Evolutionary conservation across 2,797 vertebrate species (phyloP).

Genomic region (Alectoris magna): DNA sequence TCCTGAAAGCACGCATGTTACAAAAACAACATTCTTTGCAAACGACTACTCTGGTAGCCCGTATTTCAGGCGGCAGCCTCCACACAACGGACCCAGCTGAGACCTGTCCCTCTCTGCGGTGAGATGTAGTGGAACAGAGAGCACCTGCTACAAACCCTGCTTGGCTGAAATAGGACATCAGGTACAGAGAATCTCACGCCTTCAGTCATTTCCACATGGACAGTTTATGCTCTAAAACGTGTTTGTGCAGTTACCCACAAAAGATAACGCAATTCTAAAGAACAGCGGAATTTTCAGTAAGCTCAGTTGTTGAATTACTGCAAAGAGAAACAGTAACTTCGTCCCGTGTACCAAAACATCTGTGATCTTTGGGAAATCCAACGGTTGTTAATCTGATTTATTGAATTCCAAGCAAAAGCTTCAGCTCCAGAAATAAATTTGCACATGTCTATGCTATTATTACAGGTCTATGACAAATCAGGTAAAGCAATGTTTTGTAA

Average conservation of each 20-base stretch:
- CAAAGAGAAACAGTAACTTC: neutral
- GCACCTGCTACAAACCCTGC: neutral
- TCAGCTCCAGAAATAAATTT: constrained; percentile 43
- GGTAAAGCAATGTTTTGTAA: neutral
- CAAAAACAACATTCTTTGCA: neutral
- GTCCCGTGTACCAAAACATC: neutral
- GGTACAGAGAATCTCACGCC: neutral
- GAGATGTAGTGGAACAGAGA: neutral
- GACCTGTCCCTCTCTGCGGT: neutral
- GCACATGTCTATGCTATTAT: constrained; percentile 46
- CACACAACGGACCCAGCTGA: neutral
- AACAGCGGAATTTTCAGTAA: neutral
- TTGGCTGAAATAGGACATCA: neutral
- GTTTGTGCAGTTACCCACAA: neutral
- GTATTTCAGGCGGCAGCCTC: neutral
- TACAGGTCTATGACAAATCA: constrained; percentile 58
- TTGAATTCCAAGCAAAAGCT: constrained; percentile 55
- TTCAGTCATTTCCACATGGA: neutral
- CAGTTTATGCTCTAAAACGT: neutral
- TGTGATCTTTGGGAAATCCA: neutral
- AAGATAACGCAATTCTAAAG: neutral
- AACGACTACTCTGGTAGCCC: too few species aligned
- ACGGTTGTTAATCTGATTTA: constrained; percentile 1
- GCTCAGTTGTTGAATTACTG: neutral
- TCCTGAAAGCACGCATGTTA: neutral